Percentiles rank a stretch among this genome's conserved stretches.
phyloP scores from a whole-genome alignment of 64 coral and sea anemone genomes.

The Orbicella faveolata region DNA sequence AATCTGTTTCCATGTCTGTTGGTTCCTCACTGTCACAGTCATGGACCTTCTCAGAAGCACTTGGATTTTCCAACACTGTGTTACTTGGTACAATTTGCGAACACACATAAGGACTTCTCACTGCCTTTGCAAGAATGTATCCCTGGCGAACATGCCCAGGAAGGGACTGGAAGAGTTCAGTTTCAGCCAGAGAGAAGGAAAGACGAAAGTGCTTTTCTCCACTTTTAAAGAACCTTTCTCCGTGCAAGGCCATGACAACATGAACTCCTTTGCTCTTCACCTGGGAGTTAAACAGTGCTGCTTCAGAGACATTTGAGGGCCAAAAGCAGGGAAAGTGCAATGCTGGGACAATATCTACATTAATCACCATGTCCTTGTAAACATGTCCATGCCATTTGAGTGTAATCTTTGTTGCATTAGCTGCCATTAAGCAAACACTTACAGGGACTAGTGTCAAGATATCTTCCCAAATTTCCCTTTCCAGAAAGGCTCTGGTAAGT shows the following conservation, averaged over 20 bases:
- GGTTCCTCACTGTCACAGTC: neutral
- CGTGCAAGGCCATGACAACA: slow-evolving; percentile 16
- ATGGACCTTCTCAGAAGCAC: neutral
- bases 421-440: neutral
- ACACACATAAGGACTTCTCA: slow-evolving; percentile 24
- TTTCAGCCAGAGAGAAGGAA: slow-evolving; percentile 22
- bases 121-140: slow-evolving; percentile 40
- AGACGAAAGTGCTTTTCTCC: slow-evolving; percentile 40
- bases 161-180: slow-evolving; percentile 13
- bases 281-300: neutral
- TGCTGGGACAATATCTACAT: slow-evolving; percentile 25
- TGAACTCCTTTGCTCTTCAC: slow-evolving; percentile 10
- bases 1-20: neutral
- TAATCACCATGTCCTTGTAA: slow-evolving; percentile 13
- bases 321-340: slow-evolving; percentile 29
- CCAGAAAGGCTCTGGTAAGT: slow-evolving; percentile 1
- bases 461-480: slow-evolving; percentile 8
- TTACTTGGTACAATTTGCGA: neutral
- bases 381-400: slow-evolving; percentile 13
- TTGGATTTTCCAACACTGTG: neutral
- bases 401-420: slow-evolving; percentile 24
- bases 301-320: slow-evolving; percentile 13
- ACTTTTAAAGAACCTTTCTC: neutral
- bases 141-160: neutral
- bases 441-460: neutral